Percentiles rank a stretch among this genome's conserved stretches.
Conservation (phyloP, 2,113 vertebrate genomes). For the Callopanchax toddi region DNA sequence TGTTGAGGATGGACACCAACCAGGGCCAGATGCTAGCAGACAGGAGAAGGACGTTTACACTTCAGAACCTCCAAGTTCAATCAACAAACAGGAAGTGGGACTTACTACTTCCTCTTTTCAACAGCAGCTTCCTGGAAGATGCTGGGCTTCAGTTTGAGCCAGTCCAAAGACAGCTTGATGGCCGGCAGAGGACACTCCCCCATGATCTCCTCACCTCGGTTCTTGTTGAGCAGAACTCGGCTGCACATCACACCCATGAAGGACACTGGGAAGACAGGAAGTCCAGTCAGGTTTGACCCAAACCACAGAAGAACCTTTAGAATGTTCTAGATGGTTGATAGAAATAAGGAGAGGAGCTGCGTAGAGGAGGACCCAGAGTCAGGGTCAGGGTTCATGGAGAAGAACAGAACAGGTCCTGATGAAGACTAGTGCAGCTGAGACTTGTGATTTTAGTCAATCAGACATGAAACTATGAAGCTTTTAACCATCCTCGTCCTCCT, state of each 20-base stretch:
- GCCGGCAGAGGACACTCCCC: constrained; percentile 93
- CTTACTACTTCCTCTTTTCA: constrained; percentile 92
- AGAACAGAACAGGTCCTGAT: too few species aligned
- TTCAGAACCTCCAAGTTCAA: background rate
- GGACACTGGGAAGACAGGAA: constrained; percentile 83
- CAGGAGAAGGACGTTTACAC: constrained; percentile 36
- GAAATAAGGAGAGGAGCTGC: too few species aligned
- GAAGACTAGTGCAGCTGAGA: too few species aligned
- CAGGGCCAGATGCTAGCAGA: constrained; percentile 92
- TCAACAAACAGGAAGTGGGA: background rate
- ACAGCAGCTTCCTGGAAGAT: constrained; percentile 90
- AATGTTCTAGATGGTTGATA: too few species aligned
- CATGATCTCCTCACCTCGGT: constrained; percentile 87
- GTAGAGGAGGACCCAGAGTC: too few species aligned
- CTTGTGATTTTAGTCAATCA: too few species aligned
- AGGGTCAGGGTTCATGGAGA: too few species aligned
- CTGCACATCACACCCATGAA: constrained; percentile 96
- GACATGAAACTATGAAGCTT: too few species aligned
- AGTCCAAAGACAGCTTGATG: constrained; percentile 97
- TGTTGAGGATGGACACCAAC: constrained; percentile 96
- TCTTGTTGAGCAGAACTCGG: constrained; percentile 89
- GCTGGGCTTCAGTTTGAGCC: constrained; percentile 90
- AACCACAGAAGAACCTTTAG: too few species aligned
- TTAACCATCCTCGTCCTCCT: too few species aligned
- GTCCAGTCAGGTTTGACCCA: too few species aligned